Conservation (phyloP, 2,113 vertebrate genomes). For the Saguinus midas region DNA sequence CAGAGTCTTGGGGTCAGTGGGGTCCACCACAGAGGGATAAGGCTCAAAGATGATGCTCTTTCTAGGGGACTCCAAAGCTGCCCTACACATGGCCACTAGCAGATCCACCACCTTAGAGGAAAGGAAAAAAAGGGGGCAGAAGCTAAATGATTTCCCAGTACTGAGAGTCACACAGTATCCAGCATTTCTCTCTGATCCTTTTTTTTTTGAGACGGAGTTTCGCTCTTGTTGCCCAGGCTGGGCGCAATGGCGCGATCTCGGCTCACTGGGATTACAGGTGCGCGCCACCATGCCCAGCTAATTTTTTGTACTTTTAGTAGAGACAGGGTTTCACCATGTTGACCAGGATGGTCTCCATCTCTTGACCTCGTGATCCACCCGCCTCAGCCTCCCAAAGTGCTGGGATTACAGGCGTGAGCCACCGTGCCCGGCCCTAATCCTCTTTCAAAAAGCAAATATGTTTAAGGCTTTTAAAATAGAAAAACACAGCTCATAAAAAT, state of each 20-base stretch:
- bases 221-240: no score
- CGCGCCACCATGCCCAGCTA: no score
- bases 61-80: slow-evolving; percentile 96
- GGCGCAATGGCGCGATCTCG: no score
- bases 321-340: no score
- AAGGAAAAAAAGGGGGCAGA: not conserved
- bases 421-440: not conserved
- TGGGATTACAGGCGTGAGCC: no score
- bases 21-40: slow-evolving; percentile 98
- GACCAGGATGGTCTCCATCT: no score
- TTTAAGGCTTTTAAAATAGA: not conserved
- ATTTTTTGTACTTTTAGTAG: no score
- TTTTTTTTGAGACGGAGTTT: no score
- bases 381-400: no score
- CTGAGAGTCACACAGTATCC: not conserved
- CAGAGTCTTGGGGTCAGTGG: slow-evolving; percentile 97
- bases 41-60: slow-evolving; percentile 99
- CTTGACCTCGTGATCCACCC: no score
- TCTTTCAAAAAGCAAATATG: not conserved
- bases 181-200: not conserved
- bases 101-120: slow-evolving; percentile 93
- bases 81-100: slow-evolving; percentile 98
- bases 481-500: slow-evolving; percentile 41
- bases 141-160: not conserved
- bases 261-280: no score